Percentiles rank a stretch among this genome's conserved stretches.
Conservation (phyloP, 2,888 invertebrate genomes). For the Netelia melanura region DNA sequence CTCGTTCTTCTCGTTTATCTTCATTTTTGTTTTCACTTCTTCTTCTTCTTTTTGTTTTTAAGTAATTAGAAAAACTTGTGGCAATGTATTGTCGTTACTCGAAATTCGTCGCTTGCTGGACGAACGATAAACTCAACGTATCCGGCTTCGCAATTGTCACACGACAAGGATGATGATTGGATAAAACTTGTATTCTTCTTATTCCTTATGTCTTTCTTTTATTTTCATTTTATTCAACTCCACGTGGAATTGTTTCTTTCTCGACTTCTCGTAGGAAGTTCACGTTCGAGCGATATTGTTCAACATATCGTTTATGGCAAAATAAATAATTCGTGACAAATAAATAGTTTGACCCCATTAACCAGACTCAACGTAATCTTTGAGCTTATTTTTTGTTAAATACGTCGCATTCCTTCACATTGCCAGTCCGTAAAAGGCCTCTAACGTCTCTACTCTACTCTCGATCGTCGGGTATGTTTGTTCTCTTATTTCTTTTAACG, state of each 20-base stretch:
- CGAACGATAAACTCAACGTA: slow-evolving; percentile 39
- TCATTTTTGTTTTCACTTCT: not conserved
- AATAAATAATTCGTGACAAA: slow-evolving; percentile 19
- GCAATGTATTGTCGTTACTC: slow-evolving; percentile 62
- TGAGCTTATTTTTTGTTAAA: slow-evolving; percentile 6
- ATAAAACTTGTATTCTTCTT: not conserved
- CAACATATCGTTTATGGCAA: slow-evolving; percentile 40
- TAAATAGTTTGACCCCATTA: slow-evolving; percentile 56
- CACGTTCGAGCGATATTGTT: slow-evolving; percentile 41
- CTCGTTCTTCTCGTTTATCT: not conserved
- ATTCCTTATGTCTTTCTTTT: not conserved
- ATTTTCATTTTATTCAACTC: not conserved
- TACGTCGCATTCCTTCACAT: not conserved
- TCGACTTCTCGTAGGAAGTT: slow-evolving; percentile 36
- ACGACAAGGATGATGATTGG: slow-evolving; percentile 13
- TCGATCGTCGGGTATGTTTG: slow-evolving; percentile 30
- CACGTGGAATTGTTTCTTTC: slow-evolving; percentile 24
- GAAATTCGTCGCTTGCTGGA: slow-evolving; percentile 49
- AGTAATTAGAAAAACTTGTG: slow-evolving; percentile 55
- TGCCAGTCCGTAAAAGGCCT: slow-evolving; percentile 25
- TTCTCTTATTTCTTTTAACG: slow-evolving; percentile 24
- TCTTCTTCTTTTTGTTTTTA: slow-evolving; percentile 24
- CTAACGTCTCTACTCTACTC: slow-evolving; percentile 23
- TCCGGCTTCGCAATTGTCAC: slow-evolving; percentile 39
- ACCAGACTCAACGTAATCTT: slow-evolving; percentile 42